Conservation (phyloP, 2,113 vertebrate genomes). For the Edolisoma coerulescens region DNA sequence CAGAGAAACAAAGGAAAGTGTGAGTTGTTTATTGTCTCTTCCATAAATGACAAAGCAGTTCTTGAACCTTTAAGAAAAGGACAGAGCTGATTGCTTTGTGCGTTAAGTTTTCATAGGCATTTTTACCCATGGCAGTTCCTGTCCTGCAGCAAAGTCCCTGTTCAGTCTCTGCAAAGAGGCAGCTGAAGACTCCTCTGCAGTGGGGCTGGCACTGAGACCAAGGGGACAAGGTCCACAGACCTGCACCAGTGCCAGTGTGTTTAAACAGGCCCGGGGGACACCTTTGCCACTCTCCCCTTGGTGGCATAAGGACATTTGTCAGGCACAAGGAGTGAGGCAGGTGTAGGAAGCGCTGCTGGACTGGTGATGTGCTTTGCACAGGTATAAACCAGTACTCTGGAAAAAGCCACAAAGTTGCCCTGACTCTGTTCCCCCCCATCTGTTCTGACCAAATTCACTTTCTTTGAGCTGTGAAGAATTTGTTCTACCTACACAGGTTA, state of each 20-base stretch:
- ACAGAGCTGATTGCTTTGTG: not conserved
- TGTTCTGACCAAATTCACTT: not conserved
- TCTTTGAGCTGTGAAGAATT: not conserved
- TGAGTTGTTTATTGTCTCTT: not conserved
- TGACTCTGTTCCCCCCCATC: not conserved
- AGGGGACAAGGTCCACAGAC: not conserved
- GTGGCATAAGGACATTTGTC: not conserved
- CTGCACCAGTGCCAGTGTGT: rapidly evolving
- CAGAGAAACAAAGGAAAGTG: not conserved
- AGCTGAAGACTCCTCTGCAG: not conserved
- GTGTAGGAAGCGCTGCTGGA: rapidly evolving
- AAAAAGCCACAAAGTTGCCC: not conserved
- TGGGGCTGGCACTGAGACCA: not conserved
- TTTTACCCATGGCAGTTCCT: not conserved
- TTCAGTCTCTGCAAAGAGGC: not conserved
- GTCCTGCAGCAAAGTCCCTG: not conserved
- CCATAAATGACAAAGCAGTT: not conserved
- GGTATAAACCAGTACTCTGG: not conserved
- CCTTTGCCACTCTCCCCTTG: not conserved
- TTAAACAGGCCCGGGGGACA: not conserved
- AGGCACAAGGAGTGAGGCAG: not conserved
- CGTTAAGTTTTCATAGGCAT: not conserved
- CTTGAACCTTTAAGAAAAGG: not conserved
- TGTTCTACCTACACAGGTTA: not conserved
- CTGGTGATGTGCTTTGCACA: not conserved